These are phyloP conservation scores for Alectura lathami DNA, from an alignment of 2,113 vertebrate genomes.

Conservation along the genomic window DNA sequence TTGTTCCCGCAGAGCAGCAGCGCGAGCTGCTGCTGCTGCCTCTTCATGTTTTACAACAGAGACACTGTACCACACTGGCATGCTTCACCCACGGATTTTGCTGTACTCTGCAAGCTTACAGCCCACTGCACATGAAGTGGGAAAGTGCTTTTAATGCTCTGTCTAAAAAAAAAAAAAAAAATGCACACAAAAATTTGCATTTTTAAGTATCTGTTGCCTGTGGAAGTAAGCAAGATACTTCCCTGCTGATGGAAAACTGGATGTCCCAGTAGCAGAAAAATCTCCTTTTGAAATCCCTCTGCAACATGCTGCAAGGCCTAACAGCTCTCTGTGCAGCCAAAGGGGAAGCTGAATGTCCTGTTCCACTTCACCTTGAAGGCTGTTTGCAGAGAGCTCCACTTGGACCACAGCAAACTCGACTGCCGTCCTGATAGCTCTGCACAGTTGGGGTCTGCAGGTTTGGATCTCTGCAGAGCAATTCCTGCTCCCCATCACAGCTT, in stretches of 20 bases:
- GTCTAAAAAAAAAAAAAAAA: background rate
- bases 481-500: slow-evolving; percentile 17
- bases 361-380: slow-evolving; percentile 24
- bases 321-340: background rate
- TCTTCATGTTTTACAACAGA: background rate
- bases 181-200: background rate
- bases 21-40: background rate
- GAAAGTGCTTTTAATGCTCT: background rate
- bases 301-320: accelerated
- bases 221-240: background rate
- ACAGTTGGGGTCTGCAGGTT: background rate
- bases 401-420: background rate
- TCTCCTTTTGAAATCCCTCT: background rate
- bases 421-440: background rate
- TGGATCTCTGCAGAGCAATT: slow-evolving; percentile 29
- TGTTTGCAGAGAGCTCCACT: slow-evolving; percentile 1
- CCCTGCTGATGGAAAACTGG: background rate
- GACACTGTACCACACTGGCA: background rate
- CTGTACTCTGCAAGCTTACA: background rate
- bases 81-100: slow-evolving; percentile 1
- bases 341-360: slow-evolving; percentile 23
- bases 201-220: background rate
- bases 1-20: background rate
- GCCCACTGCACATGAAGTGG: background rate
- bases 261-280: background rate